These are phyloP conservation scores for Patella depressa DNA, from an alignment of 2,888 invertebrate species.

Conservation along the genomic window DNA sequence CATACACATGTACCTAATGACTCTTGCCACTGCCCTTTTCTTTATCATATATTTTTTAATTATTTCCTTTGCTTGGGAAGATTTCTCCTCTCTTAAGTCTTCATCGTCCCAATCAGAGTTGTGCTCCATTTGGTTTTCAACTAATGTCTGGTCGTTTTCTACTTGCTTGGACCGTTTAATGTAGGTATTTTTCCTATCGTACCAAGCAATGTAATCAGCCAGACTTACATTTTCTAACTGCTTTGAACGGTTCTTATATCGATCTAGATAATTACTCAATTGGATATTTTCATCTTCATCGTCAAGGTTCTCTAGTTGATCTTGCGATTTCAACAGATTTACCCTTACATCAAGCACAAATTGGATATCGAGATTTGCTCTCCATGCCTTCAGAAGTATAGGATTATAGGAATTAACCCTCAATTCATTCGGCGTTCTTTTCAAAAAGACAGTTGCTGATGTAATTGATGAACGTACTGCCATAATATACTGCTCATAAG, in stretches of 20 bases:
- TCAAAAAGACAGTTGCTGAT: conserved; percentile 25
- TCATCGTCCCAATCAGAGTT: too few relatives aligned
- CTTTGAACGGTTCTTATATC: conserved; percentile 38
- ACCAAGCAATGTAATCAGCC: conserved; percentile 37
- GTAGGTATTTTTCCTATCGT: conserved; percentile 12
- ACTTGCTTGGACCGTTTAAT: too few relatives aligned
- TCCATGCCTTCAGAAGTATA: background rate
- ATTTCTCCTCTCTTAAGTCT: background rate
- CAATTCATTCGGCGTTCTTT: conserved; percentile 24
- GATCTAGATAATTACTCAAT: conserved; percentile 28
- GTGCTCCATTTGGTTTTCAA: too few relatives aligned
- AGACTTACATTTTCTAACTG: conserved; percentile 27
- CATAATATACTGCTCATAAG: conserved; percentile 13
- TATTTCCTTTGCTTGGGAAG: conserved; percentile 26
- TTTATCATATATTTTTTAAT: conserved; percentile 15
- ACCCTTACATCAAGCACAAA: too few relatives aligned
- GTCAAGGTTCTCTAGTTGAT: too few relatives aligned
- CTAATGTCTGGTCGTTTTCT: too few relatives aligned
- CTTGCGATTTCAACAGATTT: too few relatives aligned
- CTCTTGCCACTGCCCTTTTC: conserved; percentile 8
- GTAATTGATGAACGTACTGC: conserved; percentile 12
- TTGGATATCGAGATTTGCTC: too few relatives aligned
- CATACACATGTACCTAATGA: conserved; percentile 41
- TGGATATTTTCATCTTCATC: conserved; percentile 29
- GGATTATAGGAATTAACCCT: conserved; percentile 30